Evolutionary conservation across 2,888 invertebrate species (phyloP).

Genomic region (Plebejus argus): DNA sequence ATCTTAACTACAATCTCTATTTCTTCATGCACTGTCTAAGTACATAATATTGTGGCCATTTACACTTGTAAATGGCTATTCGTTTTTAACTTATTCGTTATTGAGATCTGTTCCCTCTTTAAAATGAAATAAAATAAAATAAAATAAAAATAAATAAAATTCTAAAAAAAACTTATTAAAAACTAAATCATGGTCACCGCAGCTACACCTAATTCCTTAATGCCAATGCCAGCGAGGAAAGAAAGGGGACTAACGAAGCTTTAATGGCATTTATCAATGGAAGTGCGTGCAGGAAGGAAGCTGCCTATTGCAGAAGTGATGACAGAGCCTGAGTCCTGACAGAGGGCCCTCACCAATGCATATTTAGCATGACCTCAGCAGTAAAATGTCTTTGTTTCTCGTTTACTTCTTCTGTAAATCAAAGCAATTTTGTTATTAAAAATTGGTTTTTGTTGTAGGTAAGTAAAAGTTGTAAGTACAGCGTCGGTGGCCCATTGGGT

Average conservation of each 20-base stretch:
- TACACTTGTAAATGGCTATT: too few species aligned
- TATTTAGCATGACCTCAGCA: not conserved
- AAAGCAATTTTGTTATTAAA: too few species aligned
- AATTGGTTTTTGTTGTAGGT: too few species aligned
- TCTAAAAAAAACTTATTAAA: not conserved
- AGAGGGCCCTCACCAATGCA: not conserved
- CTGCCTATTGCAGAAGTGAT: slow-evolving; percentile 33
- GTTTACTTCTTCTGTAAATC: not conserved
- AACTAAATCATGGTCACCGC: slow-evolving; percentile 33
- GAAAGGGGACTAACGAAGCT: slow-evolving; percentile 48
- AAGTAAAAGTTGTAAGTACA: too few species aligned
- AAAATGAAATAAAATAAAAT: too few species aligned
- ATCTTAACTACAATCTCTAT: too few species aligned
- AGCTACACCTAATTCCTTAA: slow-evolving; percentile 44
- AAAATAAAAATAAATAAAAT: too few species aligned
- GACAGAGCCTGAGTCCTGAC: not conserved
- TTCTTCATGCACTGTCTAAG: too few species aligned
- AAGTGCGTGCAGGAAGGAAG: slow-evolving; percentile 40
- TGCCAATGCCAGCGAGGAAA: slow-evolving; percentile 48
- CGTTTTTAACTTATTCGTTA: too few species aligned
- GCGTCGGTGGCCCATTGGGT: too few species aligned
- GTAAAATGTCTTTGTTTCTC: not conserved
- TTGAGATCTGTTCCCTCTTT: too few species aligned
- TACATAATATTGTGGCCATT: too few species aligned
- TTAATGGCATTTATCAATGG: slow-evolving; percentile 43